Conservation (phyloP, 2,113 vertebrate genomes). For the Azemiops feae region DNA sequence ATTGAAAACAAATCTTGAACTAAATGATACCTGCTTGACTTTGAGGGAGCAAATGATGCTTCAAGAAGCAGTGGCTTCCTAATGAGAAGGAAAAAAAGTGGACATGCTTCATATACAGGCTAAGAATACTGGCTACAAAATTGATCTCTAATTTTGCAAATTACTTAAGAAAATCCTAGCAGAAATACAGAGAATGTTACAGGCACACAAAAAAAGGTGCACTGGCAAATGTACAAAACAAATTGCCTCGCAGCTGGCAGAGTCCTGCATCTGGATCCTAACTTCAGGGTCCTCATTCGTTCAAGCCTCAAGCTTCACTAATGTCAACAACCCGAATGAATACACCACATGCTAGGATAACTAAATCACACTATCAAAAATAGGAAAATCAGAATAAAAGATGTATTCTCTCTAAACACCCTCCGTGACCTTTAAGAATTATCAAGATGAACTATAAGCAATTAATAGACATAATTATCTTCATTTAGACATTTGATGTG, state of each 20-base stretch:
- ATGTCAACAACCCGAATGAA: neutral
- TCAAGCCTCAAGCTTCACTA: neutral
- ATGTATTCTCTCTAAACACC: conserved; percentile 56
- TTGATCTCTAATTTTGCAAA: neutral
- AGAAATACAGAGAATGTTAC: neutral
- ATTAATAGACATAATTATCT: neutral
- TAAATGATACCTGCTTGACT: neutral
- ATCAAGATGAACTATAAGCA: neutral
- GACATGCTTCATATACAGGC: neutral
- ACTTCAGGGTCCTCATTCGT: neutral
- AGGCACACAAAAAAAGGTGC: neutral
- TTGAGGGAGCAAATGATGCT: neutral
- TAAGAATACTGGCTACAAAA: neutral
- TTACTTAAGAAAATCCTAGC: neutral
- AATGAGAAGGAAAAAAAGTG: neutral
- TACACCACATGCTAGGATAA: conserved; percentile 45
- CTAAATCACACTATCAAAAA: conserved; percentile 49
- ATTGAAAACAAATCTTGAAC: neutral
- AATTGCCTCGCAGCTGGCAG: neutral
- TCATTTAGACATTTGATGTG: neutral
- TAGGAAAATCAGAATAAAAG: conserved; percentile 23
- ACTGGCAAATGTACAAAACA: neutral
- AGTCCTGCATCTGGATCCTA: neutral
- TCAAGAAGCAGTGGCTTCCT: neutral
- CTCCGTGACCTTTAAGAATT: neutral